phyloP scores from a whole-genome alignment of 1,140 invertebrate species.

The Drosophila suzukii region DNA sequence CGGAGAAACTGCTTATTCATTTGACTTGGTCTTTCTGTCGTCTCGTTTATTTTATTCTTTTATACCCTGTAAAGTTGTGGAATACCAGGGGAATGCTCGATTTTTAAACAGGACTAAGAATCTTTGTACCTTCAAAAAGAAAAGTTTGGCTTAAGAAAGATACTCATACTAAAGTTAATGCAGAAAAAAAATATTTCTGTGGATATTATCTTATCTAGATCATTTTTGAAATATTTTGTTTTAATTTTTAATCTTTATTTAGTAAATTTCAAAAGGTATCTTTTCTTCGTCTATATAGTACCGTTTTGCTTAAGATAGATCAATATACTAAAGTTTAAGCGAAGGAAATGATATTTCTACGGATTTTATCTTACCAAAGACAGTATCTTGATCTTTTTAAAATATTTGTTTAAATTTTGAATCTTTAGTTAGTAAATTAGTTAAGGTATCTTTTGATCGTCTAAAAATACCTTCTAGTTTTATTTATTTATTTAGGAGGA shows the following conservation, averaged over 20 bases:
- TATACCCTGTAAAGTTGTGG: background rate
- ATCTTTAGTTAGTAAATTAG: background rate
- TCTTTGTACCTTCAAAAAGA: background rate
- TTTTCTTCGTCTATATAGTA: background rate
- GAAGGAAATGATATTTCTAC: too few relatives aligned
- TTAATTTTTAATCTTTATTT: background rate
- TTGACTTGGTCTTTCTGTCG: conserved; percentile 25
- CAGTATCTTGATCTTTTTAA: background rate
- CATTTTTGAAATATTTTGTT: background rate
- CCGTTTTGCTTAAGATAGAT: too few relatives aligned
- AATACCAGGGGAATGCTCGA: background rate
- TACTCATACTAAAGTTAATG: too few relatives aligned
- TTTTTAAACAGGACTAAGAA: background rate
- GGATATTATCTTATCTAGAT: background rate
- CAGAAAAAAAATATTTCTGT: background rate
- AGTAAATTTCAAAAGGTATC: background rate
- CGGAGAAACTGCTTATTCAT: conserved; percentile 61
- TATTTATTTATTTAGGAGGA: conserved; percentile 28
- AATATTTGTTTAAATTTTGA: background rate
- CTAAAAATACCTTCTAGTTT: background rate
- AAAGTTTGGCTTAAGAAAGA: too few relatives aligned
- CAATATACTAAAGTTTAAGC: too few relatives aligned
- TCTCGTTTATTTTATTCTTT: conserved; percentile 21
- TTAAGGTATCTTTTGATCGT: background rate
- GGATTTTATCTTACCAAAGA: background rate